phyloP scores from a whole-genome alignment of 1,140 invertebrate species.

The Hycleus phaleratus region DNA sequence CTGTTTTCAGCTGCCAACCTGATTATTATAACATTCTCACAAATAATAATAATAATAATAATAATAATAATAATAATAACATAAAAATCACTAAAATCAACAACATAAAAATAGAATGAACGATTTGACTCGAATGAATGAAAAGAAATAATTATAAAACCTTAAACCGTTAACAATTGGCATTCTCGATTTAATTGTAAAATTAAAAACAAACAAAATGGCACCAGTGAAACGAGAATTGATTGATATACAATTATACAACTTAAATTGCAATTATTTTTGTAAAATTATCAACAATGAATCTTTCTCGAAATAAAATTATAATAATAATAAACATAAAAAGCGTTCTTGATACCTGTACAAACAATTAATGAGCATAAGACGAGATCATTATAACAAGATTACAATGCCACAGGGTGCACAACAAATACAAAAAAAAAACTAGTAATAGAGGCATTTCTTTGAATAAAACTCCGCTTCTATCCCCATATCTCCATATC shows the following conservation, averaged over 20 bases:
- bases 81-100: neutral
- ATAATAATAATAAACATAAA: slow-evolving; percentile 11
- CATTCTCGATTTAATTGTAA: neutral
- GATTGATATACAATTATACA: neutral
- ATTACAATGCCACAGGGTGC: slow-evolving; percentile 29
- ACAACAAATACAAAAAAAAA: slow-evolving; percentile 5
- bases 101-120: too few species aligned
- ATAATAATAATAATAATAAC: neutral
- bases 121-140: too few species aligned
- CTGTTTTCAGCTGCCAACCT: slow-evolving; percentile 24
- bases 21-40: neutral
- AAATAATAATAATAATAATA: neutral
- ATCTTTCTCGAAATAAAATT: too few species aligned
- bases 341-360: slow-evolving; percentile 28
- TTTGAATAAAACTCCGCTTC: too few species aligned
- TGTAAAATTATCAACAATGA: neutral
- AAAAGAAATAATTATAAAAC: neutral
- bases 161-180: slow-evolving; percentile 5
- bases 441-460: too few species aligned
- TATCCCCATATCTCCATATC: too few species aligned
- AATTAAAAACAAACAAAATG: slow-evolving; percentile 6
- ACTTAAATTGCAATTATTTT: slow-evolving; percentile 7
- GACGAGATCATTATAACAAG: slow-evolving; percentile 36
- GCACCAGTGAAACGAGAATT: slow-evolving; percentile 25
- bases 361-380: slow-evolving; percentile 37